Percentiles rank a stretch among this genome's conserved stretches.
These are phyloP conservation scores for Phyllostomus hastatus DNA, from an alignment of 2,113 vertebrate species.

Conservation along the genomic window DNA sequence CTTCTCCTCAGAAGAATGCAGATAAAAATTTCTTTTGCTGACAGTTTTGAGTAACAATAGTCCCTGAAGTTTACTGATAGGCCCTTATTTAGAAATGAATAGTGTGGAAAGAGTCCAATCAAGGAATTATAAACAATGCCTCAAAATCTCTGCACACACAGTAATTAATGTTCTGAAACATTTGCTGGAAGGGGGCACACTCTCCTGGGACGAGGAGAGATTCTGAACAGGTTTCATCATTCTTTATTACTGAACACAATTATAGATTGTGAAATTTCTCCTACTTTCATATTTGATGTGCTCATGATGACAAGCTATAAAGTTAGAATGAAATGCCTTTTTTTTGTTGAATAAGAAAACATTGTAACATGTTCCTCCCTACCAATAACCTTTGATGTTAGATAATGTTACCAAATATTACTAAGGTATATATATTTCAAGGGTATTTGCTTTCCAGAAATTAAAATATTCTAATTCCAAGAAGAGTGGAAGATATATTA, in stretches of 20 bases:
- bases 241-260: not conserved
- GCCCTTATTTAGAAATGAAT: not conserved
- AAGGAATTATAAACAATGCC: not conserved
- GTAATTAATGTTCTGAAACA: not conserved
- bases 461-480: not conserved
- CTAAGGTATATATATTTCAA: not conserved
- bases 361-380: not conserved
- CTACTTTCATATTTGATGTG: not conserved
- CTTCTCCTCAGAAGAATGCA: not conserved
- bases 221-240: not conserved
- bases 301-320: not conserved
- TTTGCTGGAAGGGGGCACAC: not conserved
- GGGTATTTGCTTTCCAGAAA: slow-evolving; percentile 24
- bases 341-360: not conserved
- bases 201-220: not conserved
- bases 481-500: not conserved
- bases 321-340: not conserved
- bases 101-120: not conserved
- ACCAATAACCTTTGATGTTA: not conserved
- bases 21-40: not conserved
- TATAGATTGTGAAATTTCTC: not conserved
- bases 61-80: not conserved
- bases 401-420: not conserved
- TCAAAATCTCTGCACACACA: not conserved
- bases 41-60: not conserved